A percentile compares a stretch with the other conserved stretches of the same genome.
These are phyloP conservation scores for Myiotriccus ornatus DNA, from an alignment of 2,797 vertebrate species.

Conservation along the genomic window DNA sequence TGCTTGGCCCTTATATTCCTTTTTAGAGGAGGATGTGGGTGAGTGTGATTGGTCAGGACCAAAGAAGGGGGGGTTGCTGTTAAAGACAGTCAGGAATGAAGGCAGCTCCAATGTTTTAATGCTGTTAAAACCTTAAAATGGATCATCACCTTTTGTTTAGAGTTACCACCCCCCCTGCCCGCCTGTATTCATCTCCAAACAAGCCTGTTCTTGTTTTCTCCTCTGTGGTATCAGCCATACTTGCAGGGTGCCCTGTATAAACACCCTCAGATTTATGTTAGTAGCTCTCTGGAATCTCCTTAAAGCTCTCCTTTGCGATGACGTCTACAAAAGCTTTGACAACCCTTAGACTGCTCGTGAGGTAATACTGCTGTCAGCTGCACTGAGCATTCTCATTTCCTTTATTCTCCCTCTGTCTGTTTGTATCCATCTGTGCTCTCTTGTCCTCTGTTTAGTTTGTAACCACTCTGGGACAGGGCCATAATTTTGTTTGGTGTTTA, in stretches of 20 bases:
- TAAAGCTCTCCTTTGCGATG: neutral
- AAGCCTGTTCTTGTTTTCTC: neutral
- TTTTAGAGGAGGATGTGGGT: neutral
- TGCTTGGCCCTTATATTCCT: neutral
- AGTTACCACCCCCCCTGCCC: neutral
- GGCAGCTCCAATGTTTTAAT: neutral
- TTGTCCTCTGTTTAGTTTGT: neutral
- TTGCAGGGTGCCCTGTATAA: neutral
- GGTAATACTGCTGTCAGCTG: neutral
- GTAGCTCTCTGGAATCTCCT: neutral
- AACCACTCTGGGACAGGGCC: neutral
- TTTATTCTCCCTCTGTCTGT: neutral
- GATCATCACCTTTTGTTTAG: neutral
- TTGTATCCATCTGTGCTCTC: neutral
- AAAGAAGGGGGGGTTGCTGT: neutral
- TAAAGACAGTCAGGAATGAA: neutral
- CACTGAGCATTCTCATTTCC: neutral
- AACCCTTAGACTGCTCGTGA: neutral
- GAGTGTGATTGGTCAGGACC: neutral
- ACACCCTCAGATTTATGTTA: neutral
- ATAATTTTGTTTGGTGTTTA: conserved; percentile 1
- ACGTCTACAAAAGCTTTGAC: neutral
- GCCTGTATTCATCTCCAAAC: neutral
- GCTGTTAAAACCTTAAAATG: neutral
- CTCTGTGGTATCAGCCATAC: neutral